Percentiles rank a stretch among this genome's conserved stretches.
Evolutionary conservation across 53 echinoderm and acorn worm species (phyloP).

Genomic region (Temnopleurus reevesii): DNA sequence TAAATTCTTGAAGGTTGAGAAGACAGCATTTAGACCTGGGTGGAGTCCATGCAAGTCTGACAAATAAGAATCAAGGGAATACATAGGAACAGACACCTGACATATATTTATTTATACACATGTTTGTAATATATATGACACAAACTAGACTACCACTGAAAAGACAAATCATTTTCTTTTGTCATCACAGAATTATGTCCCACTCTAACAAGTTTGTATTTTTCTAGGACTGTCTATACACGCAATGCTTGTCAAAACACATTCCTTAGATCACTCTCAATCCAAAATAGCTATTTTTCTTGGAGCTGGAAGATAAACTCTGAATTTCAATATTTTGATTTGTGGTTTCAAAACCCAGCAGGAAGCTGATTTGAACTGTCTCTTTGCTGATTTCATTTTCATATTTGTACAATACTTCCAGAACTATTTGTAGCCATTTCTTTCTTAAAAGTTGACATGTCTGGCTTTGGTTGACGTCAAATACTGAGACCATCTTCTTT

Average conservation of each 20-base stretch:
- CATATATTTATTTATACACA: slow-evolving; percentile 30
- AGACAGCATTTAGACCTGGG: slow-evolving; percentile 4
- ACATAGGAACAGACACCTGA: slow-evolving; percentile 7
- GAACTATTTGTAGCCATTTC: background rate
- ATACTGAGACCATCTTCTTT: too few species aligned
- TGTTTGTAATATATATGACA: slow-evolving; percentile 38
- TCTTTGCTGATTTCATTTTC: slow-evolving; percentile 40
- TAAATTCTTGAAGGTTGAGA: background rate
- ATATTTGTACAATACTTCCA: background rate
- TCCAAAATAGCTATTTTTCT: slow-evolving; percentile 44
- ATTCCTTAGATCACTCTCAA: slow-evolving; percentile 44
- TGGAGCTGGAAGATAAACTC: background rate
- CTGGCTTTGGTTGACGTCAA: background rate
- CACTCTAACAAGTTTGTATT: slow-evolving; percentile 30
- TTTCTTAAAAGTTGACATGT: background rate
- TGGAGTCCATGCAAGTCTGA: slow-evolving; percentile 6
- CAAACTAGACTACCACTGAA: slow-evolving; percentile 18
- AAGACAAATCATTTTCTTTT: slow-evolving; percentile 28
- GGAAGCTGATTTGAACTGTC: slow-evolving; percentile 41
- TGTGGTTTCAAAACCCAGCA: slow-evolving; percentile 11
- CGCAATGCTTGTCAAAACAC: slow-evolving; percentile 50
- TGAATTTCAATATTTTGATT: slow-evolving; percentile 43
- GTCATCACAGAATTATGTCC: slow-evolving; percentile 16
- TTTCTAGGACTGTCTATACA: slow-evolving; percentile 27
- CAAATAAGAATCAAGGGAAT: slow-evolving; percentile 12